Conservation (phyloP, 1,140 invertebrate species). For the Apis cerana region DNA sequence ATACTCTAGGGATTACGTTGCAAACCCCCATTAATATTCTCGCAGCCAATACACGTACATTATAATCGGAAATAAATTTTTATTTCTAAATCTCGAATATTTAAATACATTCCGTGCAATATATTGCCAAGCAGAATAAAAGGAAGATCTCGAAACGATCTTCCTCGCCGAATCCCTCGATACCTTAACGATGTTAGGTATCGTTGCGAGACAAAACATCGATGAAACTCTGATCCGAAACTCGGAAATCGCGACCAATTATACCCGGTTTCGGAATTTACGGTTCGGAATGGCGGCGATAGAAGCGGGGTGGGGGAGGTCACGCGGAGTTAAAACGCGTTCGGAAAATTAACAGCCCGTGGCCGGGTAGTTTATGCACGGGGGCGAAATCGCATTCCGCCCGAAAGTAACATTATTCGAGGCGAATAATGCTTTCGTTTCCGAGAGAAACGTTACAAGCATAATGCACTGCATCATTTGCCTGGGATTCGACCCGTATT, state of each 20-base stretch:
- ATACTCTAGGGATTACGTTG: too few relatives aligned
- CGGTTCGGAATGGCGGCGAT: neutral
- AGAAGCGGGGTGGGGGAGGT: neutral
- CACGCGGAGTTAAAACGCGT: neutral
- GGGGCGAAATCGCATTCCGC: constrained; percentile 3
- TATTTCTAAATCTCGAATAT: too few relatives aligned
- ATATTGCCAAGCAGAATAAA: too few relatives aligned
- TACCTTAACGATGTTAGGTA: too few relatives aligned
- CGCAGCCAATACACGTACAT: too few relatives aligned
- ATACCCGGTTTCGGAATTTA: neutral
- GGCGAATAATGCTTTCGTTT: constrained; percentile 36
- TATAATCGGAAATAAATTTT: too few relatives aligned
- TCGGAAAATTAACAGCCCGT: constrained; percentile 37
- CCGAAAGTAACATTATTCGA: constrained; percentile 35
- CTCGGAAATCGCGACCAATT: neutral
- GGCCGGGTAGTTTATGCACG: constrained; percentile 14
- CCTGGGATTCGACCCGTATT: constrained; percentile 16
- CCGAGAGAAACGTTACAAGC: constrained; percentile 7
- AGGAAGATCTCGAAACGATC: too few relatives aligned
- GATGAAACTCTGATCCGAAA: neutral
- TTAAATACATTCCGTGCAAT: too few relatives aligned
- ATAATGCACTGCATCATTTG: constrained; percentile 42
- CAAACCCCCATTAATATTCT: too few relatives aligned
- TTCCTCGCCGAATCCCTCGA: too few relatives aligned
- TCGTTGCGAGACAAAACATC: neutral